phyloP scores from a whole-genome alignment of 2,113 vertebrate genomes.

The Dipodomys merriami region DNA sequence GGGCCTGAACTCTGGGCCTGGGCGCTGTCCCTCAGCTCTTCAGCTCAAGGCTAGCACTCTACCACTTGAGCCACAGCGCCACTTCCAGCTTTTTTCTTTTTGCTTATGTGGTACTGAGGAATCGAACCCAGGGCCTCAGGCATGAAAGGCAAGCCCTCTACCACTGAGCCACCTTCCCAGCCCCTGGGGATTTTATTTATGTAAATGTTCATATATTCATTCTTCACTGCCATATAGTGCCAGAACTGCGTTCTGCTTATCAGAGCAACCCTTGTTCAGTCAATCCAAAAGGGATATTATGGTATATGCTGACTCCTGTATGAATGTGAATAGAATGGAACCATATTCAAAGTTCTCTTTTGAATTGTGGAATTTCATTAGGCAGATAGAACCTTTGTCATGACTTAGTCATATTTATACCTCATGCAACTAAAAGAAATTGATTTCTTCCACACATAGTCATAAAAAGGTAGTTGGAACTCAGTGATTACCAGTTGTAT shows the following conservation, averaged over 20 bases:
- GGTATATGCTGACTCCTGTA: neutral
- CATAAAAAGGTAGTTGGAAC: neutral
- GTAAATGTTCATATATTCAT: neutral
- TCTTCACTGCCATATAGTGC: neutral
- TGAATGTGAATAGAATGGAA: slow-evolving; percentile 27
- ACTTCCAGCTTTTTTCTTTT: too few species aligned
- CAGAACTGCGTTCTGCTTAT: neutral
- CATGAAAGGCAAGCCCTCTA: too few species aligned
- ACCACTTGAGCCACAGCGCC: too few species aligned
- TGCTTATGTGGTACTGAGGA: too few species aligned
- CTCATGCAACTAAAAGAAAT: slow-evolving; percentile 36
- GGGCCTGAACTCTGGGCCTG: too few species aligned
- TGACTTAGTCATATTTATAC: slow-evolving; percentile 25
- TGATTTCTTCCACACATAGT: slow-evolving; percentile 35
- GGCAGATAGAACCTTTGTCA: neutral
- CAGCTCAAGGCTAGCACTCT: too few species aligned
- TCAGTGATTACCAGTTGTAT: neutral
- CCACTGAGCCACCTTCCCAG: too few species aligned
- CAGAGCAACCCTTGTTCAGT: slow-evolving; percentile 5
- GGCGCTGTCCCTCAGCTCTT: too few species aligned
- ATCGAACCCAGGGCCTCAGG: too few species aligned
- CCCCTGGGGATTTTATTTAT: slow-evolving; percentile 9
- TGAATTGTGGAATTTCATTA: slow-evolving; percentile 33
- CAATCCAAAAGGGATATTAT: neutral
- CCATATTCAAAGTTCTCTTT: neutral